Evolutionary conservation across 2,797 vertebrate genomes (phyloP).

Genomic region (Manis javanica): DNA sequence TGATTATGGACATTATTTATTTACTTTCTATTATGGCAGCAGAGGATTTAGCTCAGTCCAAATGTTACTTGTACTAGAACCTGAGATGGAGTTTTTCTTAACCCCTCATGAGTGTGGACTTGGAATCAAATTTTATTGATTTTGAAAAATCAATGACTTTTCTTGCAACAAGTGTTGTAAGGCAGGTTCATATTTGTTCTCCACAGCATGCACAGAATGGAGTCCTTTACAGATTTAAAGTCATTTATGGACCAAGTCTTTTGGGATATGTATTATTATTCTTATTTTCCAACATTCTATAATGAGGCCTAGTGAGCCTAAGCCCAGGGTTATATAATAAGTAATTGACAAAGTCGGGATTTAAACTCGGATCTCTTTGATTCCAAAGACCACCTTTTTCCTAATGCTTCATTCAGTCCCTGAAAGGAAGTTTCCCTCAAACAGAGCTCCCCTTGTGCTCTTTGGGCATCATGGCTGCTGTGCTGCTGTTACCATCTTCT

Average conservation of each 20-base stretch:
- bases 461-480: background rate
- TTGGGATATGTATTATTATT: background rate
- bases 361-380: background rate
- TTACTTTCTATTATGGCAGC: background rate
- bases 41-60: background rate
- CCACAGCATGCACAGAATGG: background rate
- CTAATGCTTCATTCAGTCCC: background rate
- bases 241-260: background rate
- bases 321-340: background rate
- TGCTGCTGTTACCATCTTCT: background rate
- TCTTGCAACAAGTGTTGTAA: background rate
- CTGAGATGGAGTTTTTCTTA: background rate
- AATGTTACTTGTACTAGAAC: background rate
- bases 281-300: background rate
- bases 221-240: background rate
- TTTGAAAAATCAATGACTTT: slow-evolving; percentile 3
- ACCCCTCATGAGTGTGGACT: background rate
- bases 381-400: background rate
- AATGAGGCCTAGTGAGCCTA: background rate
- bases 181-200: background rate
- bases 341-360: background rate
- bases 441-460: background rate
- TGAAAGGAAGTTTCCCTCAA: background rate
- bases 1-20: background rate
- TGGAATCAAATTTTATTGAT: background rate